phyloP scores from a whole-genome alignment of 1,140 invertebrate genomes.

The roundworm (Caenorhabditis elegans) region DNA sequence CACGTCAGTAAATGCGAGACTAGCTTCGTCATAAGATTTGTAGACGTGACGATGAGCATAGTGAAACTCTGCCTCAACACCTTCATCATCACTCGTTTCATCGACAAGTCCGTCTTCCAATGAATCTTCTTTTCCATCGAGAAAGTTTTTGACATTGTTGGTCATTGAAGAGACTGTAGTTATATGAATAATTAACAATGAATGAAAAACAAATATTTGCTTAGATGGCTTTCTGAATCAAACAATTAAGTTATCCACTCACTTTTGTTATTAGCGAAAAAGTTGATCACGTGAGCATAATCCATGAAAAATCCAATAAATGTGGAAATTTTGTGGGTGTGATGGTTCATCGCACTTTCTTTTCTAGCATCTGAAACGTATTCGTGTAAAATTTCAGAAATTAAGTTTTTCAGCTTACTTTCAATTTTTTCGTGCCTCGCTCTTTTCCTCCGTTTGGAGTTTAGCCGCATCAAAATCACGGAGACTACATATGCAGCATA shows the following conservation, averaged over 20 bases:
- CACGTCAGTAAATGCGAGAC: constrained; percentile 2
- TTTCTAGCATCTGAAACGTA: background rate
- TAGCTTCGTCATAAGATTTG: constrained; percentile 15
- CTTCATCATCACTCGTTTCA: background rate
- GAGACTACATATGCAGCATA: constrained; percentile 72
- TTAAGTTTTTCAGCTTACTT: background rate
- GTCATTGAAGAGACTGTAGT: background rate
- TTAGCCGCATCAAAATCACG: constrained; percentile 68
- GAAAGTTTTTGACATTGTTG: background rate
- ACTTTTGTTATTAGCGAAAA: constrained; percentile 10
- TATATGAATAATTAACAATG: too few species aligned
- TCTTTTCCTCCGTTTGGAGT: background rate
- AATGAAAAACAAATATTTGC: too few species aligned
- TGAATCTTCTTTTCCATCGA: background rate
- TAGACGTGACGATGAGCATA: constrained; percentile 9
- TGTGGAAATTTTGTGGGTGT: constrained; percentile 1
- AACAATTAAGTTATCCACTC: background rate
- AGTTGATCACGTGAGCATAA: background rate
- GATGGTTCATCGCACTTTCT: background rate
- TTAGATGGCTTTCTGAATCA: too few species aligned
- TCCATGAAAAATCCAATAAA: constrained; percentile 13
- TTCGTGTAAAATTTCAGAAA: background rate
- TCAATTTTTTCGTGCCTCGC: background rate
- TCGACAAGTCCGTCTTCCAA: constrained; percentile 1
- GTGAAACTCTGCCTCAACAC: constrained; percentile 4